Evolutionary conservation across 2,888 invertebrate genomes (phyloP), one percentile per base, ranked within the genome.

Genomic region (Harpagoxenus sublaevis): DNA sequence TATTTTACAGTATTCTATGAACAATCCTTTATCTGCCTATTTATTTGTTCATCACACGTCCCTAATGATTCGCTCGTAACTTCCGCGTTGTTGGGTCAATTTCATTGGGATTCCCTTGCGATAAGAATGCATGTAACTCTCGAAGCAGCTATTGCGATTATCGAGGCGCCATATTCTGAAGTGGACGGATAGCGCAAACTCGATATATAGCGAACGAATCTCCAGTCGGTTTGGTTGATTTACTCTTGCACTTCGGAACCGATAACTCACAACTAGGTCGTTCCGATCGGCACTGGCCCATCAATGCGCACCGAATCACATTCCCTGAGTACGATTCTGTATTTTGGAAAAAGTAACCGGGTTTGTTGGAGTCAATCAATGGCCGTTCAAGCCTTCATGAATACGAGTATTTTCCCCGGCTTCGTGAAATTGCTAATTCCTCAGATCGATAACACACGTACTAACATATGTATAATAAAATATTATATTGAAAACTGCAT

Each of bases 221-320:
- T 81, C 73, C 70, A 55, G 75, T 62, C 70, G 70, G 77, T 55
- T n/a, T 57, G 68, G 73, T 86, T 86, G 87, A 87, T 87, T 87
- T 87, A 87, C 87, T 79, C 84, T 79, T 75, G 79, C 65, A 87
- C 86, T 81, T 83, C 66, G 85, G 55, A 85, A 81, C 79, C 83
- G 86, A 86, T 86, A 87, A 87, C 86, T 86, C 86, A 81, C 83
- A 87, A 83, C 83, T 86, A 66, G 77, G 86, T 87, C 87, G 74
- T 86, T 60, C 65, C 48, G 81, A 83, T 84, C 70, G 86, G 68
- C 78, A 83, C 51, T 42, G 15, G 60, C 71, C 65, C 65, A 84
- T 73, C 73, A 70, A 71, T 70, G 55, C 63, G 45, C 84, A 15
- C 60, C 66, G 73, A 84, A 86, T 86, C 84, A 68, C 73, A 86